A percentile compares a stretch with the other conserved stretches of the same genome.
These are phyloP conservation scores for Salvelinus namaycush DNA, from an alignment of 2,113 vertebrate species.

Conservation along the genomic window DNA sequence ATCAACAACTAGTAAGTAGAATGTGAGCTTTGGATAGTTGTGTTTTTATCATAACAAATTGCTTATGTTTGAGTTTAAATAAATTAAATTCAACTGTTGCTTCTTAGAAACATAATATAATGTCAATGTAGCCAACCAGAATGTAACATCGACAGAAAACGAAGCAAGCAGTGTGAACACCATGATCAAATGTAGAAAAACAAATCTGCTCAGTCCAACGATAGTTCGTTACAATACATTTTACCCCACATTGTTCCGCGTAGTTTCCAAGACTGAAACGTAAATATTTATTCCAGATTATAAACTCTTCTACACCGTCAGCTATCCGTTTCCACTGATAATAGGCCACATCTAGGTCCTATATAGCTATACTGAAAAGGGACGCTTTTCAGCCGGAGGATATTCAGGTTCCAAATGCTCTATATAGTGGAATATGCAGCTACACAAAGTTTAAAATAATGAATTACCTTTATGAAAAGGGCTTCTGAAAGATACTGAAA, in stretches of 20 bases:
- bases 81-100: conserved; percentile 13
- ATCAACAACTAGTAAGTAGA: too few species aligned
- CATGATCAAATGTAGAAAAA: too few species aligned
- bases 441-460: conserved; percentile 1
- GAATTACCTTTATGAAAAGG: neutral
- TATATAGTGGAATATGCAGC: neutral
- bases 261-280: neutral
- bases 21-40: neutral
- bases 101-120: neutral
- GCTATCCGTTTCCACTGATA: neutral
- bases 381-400: neutral
- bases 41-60: neutral
- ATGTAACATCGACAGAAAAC: too few species aligned
- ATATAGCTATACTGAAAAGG: neutral
- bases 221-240: neutral
- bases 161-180: too few species aligned
- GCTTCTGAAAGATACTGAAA: neutral
- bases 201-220: neutral
- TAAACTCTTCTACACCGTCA: neutral
- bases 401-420: neutral
- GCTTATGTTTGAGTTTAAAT: neutral
- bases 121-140: too few species aligned
- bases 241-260: neutral
- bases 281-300: neutral
- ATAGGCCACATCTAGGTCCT: neutral